These are phyloP conservation scores for Siderastrea siderea DNA, from an alignment of 92 coral and sea anemone genomes.

Conservation along the genomic window DNA sequence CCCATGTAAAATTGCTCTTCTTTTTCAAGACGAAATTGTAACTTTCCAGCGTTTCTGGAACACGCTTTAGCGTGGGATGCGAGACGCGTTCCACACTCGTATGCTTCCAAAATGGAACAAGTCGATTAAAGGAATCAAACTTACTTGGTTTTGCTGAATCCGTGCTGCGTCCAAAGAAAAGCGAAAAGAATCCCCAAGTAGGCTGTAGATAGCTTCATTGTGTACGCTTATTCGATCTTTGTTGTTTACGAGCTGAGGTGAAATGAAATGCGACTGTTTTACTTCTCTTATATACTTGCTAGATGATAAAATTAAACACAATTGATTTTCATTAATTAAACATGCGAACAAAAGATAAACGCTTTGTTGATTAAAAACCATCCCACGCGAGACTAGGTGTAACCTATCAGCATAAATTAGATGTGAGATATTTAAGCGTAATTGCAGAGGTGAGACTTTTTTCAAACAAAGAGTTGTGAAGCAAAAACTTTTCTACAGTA, in stretches of 20 bases:
- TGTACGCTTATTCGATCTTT: neutral
- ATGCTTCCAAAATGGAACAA: neutral
- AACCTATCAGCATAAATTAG: neutral
- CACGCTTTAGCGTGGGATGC: neutral
- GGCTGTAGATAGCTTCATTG: neutral
- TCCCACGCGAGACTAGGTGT: conserved; percentile 12
- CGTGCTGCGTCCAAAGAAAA: neutral
- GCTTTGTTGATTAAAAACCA: too few species aligned
- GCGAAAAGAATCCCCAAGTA: neutral
- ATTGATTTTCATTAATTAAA: neutral
- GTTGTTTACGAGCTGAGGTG: neutral
- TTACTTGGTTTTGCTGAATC: conserved; percentile 7
- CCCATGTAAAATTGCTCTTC: too few species aligned
- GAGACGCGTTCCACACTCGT: neutral
- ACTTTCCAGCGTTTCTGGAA: too few species aligned
- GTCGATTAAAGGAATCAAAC: neutral
- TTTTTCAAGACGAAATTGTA: too few species aligned
- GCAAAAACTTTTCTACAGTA: too few species aligned
- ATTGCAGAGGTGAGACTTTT: conserved; percentile 14
- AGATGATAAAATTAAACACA: neutral
- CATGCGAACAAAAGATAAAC: neutral
- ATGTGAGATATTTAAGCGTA: conserved; percentile 6
- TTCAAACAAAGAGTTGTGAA: neutral
- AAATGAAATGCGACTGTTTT: neutral
- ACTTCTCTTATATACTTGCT: neutral